Percentiles rank a stretch among this genome's conserved stretches.
Conservation (phyloP, 92 coral and sea anemone species). For the Anthopleura xanthogrammica region DNA sequence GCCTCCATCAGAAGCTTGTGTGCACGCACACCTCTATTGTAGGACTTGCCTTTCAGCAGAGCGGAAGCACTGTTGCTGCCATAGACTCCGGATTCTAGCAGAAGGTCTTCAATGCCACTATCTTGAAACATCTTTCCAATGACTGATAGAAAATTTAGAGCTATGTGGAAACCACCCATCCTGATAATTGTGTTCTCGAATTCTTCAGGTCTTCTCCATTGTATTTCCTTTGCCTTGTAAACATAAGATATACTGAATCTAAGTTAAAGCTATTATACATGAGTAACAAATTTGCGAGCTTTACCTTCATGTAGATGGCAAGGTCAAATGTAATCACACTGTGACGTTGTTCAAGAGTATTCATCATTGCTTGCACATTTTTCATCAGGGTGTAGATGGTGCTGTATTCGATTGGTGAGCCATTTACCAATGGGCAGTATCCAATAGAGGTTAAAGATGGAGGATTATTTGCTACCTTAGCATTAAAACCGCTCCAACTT, state of each 20-base stretch:
- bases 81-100: conserved; percentile 49
- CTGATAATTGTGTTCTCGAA: conserved; percentile 46
- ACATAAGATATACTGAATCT: too few relatives aligned
- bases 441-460: conserved; percentile 47
- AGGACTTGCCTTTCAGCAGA: conserved; percentile 42
- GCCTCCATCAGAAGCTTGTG: conserved; percentile 36
- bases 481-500: conserved; percentile 67
- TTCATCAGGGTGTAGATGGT: conserved; percentile 54
- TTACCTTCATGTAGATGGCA: conserved; percentile 54
- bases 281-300: too few relatives aligned
- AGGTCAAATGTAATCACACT: conserved; percentile 65
- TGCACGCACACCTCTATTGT: conserved; percentile 46
- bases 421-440: conserved; percentile 64
- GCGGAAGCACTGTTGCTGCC: conserved; percentile 36
- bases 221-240: conserved; percentile 67
- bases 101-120: conserved; percentile 59
- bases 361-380: too few relatives aligned
- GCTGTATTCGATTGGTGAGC: conserved; percentile 52
- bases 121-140: conserved; percentile 60
- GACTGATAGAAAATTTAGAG: conserved; percentile 54
- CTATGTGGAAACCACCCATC: conserved; percentile 70
- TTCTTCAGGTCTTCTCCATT: conserved; percentile 48
- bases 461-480: conserved; percentile 32
- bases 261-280: too few relatives aligned
- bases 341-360: conserved; percentile 21